A percentile compares a stretch with the other conserved stretches of the same genome.
These are phyloP conservation scores for Lutraria rhynchaena DNA, from an alignment of 1,140 invertebrate genomes.

Conservation along the genomic window DNA sequence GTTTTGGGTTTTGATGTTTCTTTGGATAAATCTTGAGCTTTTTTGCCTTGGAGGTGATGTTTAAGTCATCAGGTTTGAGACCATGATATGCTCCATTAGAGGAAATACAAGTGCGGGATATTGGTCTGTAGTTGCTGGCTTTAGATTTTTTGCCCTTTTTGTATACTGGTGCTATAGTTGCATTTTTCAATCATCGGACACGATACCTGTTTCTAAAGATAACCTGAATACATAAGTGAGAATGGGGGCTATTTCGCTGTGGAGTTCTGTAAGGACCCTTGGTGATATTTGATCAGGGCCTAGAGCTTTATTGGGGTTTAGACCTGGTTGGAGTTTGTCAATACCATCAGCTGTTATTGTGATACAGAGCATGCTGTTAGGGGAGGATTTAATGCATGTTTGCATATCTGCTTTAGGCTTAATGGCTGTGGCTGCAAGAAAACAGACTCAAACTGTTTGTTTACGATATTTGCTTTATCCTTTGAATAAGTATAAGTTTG, in stretches of 20 bases:
- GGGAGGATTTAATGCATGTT: not conserved
- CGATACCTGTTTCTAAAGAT: constrained; percentile 12
- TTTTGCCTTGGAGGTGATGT: no score
- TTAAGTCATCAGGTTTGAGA: no score
- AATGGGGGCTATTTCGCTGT: constrained; percentile 19
- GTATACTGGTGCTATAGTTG: constrained; percentile 28
- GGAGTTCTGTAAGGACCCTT: constrained; percentile 21
- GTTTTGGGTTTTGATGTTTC: no score
- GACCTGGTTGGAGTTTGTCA: not conserved
- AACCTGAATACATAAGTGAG: constrained; percentile 29
- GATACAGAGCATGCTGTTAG: not conserved
- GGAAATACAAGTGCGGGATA: no score
- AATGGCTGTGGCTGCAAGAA: not conserved
- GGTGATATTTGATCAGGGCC: constrained; percentile 19
- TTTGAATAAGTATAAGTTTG: not conserved
- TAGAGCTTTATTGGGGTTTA: not conserved
- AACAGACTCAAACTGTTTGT: constrained; percentile 5
- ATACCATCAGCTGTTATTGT: not conserved
- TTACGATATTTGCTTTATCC: not conserved
- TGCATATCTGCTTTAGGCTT: not conserved
- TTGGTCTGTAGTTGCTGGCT: no score
- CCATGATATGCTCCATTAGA: no score
- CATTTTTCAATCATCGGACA: constrained; percentile 31
- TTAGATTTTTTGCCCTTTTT: no score
- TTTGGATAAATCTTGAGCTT: no score